Conservation (phyloP, 64 coral and sea anemone genomes). For the Montipora efflorescens region DNA sequence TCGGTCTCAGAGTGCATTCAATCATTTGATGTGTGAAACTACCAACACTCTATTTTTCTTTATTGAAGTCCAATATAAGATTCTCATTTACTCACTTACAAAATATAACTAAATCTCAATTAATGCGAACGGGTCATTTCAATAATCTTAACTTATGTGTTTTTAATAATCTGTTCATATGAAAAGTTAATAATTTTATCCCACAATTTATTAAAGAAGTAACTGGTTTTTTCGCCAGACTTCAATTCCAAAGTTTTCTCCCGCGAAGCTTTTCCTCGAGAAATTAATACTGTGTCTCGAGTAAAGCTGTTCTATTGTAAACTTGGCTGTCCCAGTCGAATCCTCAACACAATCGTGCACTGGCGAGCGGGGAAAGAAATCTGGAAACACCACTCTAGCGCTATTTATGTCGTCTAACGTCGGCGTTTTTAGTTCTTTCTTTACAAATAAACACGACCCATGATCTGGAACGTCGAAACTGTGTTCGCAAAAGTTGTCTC, state of each 20-base stretch:
- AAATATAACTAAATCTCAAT: too few relatives aligned
- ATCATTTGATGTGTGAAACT: too few relatives aligned
- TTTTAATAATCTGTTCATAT: not conserved
- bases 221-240: not conserved
- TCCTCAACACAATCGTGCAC: not conserved
- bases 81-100: not conserved
- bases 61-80: not conserved
- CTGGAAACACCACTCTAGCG: constrained; percentile 21
- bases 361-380: constrained; percentile 29
- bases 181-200: not conserved
- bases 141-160: too few relatives aligned
- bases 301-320: constrained; percentile 36
- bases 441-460: not conserved
- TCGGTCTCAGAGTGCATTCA: too few relatives aligned
- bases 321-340: not conserved
- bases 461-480: not conserved
- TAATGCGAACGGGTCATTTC: too few relatives aligned
- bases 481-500: not conserved
- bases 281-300: not conserved
- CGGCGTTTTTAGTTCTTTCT: not conserved
- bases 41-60: not conserved
- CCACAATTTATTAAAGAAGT: not conserved
- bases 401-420: not conserved
- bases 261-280: not conserved
- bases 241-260: not conserved